Conservation (phyloP, 2,797 vertebrate species). For the Fratercula arctica region DNA sequence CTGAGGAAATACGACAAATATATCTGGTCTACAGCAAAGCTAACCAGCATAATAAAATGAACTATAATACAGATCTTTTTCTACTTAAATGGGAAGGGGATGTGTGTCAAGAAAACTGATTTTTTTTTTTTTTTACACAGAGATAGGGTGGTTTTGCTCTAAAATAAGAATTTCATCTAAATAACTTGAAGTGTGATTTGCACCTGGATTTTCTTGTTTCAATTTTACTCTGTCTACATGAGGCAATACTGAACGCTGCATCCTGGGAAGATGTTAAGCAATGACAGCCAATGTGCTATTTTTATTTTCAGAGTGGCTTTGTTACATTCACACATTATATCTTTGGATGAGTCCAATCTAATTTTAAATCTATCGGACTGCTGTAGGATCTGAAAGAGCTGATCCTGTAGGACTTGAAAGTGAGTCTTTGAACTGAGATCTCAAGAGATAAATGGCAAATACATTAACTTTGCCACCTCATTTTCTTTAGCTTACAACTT, state of each 20-base stretch:
- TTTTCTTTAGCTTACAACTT: constrained; percentile 62
- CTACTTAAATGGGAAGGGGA: neutral
- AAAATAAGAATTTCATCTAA: neutral
- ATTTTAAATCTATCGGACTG: constrained; percentile 43
- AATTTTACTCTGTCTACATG: neutral
- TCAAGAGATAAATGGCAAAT: constrained; percentile 64
- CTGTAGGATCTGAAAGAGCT: constrained; percentile 51
- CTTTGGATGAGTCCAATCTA: constrained; percentile 39
- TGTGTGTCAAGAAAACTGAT: neutral
- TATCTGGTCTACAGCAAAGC: neutral
- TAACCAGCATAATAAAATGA: neutral
- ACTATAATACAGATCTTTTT: neutral
- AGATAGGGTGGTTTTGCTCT: neutral
- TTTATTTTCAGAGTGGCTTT: constrained; percentile 36
- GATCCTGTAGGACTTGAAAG: constrained; percentile 57
- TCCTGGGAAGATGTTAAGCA: neutral
- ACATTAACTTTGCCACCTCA: constrained; percentile 64
- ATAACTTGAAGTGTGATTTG: neutral
- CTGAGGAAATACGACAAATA: neutral
- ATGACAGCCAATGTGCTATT: neutral
- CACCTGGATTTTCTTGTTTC: neutral
- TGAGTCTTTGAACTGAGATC: constrained; percentile 57
- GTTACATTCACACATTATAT: constrained; percentile 7
- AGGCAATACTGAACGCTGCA: neutral
- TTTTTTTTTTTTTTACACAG: neutral